phyloP scores from a whole-genome alignment of 1,140 invertebrate genomes.

The Drosophila tsacasi region DNA sequence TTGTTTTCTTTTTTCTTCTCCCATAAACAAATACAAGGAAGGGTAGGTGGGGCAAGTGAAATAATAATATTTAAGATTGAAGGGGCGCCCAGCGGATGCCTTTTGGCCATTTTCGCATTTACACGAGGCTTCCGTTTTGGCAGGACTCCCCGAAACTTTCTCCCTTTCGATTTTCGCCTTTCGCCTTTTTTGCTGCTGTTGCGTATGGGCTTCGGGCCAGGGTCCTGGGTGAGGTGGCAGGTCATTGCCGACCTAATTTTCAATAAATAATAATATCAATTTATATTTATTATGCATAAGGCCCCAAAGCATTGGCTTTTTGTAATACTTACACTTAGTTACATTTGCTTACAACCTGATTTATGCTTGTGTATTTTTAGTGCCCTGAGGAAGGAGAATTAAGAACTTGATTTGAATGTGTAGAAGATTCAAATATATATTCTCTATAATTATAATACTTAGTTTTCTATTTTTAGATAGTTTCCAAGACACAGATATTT shows the following conservation, averaged over 20 bases:
- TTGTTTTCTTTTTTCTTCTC: background rate
- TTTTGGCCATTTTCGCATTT: conserved; percentile 64
- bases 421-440: background rate
- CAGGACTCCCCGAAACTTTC: conserved; percentile 30
- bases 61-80: conserved; percentile 46
- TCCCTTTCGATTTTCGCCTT: background rate
- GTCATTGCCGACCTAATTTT: conserved; percentile 63
- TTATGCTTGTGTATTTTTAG: conserved; percentile 12
- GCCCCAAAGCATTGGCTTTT: background rate
- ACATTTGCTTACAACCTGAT: conserved; percentile 34
- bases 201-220: conserved; percentile 8
- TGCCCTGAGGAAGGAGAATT: too few relatives aligned
- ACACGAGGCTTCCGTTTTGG: conserved; percentile 69
- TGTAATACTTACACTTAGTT: conserved; percentile 7
- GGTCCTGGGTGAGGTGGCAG: conserved; percentile 6
- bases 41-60: conserved; percentile 15
- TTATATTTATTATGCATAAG: conserved; percentile 55
- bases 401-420: background rate
- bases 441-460: too few relatives aligned
- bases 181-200: background rate
- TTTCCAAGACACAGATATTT: background rate
- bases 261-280: conserved; percentile 66
- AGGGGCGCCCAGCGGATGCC: conserved; percentile 62
- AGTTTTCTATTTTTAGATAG: background rate
- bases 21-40: conserved; percentile 12